Percentiles rank a stretch among this genome's conserved stretches.
Evolutionary conservation across 2,797 vertebrate species (phyloP).

Genomic region (Prionace glauca): DNA sequence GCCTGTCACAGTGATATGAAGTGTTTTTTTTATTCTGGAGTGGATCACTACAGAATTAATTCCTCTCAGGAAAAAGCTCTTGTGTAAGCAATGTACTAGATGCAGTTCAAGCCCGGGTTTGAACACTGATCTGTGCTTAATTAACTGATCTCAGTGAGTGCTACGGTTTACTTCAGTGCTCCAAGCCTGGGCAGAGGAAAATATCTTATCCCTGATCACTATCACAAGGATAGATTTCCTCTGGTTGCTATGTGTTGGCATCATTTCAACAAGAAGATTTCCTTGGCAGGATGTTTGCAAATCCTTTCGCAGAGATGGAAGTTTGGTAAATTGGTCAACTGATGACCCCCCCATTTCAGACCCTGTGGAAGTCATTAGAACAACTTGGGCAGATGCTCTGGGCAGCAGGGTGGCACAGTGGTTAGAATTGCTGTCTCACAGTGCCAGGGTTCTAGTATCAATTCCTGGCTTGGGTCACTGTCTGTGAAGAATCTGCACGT

Average conservation of each 20-base stretch:
- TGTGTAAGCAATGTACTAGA: background rate
- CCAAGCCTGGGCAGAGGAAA: background rate
- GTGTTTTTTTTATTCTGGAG: background rate
- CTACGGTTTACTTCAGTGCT: background rate
- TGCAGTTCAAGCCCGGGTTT: background rate
- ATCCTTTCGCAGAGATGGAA: background rate
- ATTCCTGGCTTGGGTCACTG: too few species aligned
- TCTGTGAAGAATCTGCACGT: too few species aligned
- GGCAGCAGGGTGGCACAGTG: background rate
- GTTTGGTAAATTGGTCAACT: background rate
- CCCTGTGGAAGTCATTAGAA: background rate
- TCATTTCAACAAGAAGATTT: background rate
- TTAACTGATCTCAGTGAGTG: background rate
- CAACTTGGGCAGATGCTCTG: background rate
- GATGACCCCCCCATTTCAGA: background rate
- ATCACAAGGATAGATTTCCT: background rate
- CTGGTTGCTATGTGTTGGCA: background rate
- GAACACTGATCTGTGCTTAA: background rate
- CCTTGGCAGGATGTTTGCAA: background rate
- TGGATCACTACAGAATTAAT: background rate
- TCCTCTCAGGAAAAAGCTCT: background rate
- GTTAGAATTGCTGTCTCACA: too few species aligned
- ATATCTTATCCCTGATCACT: background rate
- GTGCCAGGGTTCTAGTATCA: too few species aligned
- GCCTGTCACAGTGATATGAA: background rate